Base-by-base conservation (phyloP, 2,113 vertebrate species). In the Nothobranchius kuhntae region DNA sequence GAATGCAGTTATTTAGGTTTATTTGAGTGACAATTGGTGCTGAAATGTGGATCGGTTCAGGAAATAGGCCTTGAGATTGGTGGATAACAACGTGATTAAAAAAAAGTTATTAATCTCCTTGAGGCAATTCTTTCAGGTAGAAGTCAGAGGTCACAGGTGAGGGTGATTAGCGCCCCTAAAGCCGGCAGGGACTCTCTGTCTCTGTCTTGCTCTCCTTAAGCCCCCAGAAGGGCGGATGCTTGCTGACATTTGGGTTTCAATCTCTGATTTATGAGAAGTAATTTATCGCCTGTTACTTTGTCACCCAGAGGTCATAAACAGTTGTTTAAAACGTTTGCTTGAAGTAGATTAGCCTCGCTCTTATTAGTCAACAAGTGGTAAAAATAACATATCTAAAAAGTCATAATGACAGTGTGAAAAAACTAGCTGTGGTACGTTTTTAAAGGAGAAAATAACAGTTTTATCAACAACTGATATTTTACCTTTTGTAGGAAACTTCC, bases 71-170 rank as follows among this genome's bases (percentile, higher is more conserved):
- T 36, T 61, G 13, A 26, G 46, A 63, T 53, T 2, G 13, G 44
- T 17, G 62, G 26, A 70, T 36, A 50, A 68, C 53, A 45, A 13
- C 11, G 51, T 47, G 8, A 66, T 62, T 73, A 46, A 38, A 14
- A 44, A 26, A 44, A 12, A 35, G 80, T 81, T 67, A 82, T 65
- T 77, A 68, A 79, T 62, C 17, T 54, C 84, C 65, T 79, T 0
- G 48, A 71, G 74, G 74, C 78, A 67, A 82, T 87, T 84, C 80
- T 81, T 87, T 21, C 35, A 55, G 55, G 14, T 54, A 11, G 52
- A 72, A 73, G 83, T 81, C 24, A 70, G 65, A 68, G 53, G 68
- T 82, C 72, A 75, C 53, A 75, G 83, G 77, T 84, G 64, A 78
- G 68, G 42, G 36, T 77, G 36, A 51, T 73, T 52, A 45, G 54